phyloP scores from a whole-genome alignment of 2,113 vertebrate genomes.

The Thermophis baileyi region DNA sequence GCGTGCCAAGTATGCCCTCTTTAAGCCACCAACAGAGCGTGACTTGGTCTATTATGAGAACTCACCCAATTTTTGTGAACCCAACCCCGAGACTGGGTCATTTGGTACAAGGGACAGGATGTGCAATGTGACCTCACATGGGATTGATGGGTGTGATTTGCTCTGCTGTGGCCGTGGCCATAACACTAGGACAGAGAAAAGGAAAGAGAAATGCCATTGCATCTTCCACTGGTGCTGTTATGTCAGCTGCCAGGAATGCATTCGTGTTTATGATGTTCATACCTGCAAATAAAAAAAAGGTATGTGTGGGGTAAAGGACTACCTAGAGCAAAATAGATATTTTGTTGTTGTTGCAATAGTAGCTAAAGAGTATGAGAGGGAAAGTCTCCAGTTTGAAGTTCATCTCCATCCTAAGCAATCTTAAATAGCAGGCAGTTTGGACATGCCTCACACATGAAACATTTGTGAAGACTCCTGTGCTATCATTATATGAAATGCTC shows the following conservation, averaged over 20 bases:
- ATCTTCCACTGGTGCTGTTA: slow-evolving; percentile 99
- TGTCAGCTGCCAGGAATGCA: slow-evolving; percentile 96
- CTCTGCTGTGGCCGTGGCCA: slow-evolving; percentile 96
- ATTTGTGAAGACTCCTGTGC: neutral
- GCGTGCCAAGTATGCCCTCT: slow-evolving; percentile 92
- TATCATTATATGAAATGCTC: neutral
- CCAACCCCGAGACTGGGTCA: slow-evolving; percentile 94
- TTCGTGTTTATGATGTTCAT: slow-evolving; percentile 92
- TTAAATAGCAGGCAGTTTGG: neutral
- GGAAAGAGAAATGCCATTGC: slow-evolving; percentile 98
- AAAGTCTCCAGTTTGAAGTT: neutral
- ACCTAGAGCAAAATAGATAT: neutral
- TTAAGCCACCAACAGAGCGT: slow-evolving; percentile 93
- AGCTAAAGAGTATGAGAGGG: neutral
- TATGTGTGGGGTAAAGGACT: neutral
- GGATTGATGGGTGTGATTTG: slow-evolving; percentile 96
- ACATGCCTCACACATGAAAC: neutral
- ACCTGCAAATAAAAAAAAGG: slow-evolving; percentile 86
- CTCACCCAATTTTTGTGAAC: slow-evolving; percentile 97
- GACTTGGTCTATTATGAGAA: slow-evolving; percentile 98
- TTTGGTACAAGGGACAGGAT: slow-evolving; percentile 92
- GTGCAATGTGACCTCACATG: slow-evolving; percentile 96
- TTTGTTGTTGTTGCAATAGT: neutral
- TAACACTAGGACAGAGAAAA: slow-evolving; percentile 97
- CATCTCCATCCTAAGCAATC: neutral